phyloP scores from a whole-genome alignment of 2,888 invertebrate genomes.

The Serripes groenlandicus region DNA sequence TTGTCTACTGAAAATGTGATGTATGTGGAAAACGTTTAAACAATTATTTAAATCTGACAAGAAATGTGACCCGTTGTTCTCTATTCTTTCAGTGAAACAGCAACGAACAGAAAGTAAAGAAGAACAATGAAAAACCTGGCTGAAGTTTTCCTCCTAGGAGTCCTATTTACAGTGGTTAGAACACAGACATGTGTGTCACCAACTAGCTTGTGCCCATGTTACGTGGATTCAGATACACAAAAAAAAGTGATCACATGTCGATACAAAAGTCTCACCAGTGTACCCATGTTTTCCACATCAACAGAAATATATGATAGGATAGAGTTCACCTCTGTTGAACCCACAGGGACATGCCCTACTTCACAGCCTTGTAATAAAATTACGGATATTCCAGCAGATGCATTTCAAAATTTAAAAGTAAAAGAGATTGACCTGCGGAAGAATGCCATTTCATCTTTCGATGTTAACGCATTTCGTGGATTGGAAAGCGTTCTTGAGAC shows the following conservation, averaged over 20 bases:
- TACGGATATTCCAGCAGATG: conserved; percentile 81
- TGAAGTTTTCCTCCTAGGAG: background rate
- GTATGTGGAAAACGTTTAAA: too few species aligned
- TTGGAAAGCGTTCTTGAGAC: conserved; percentile 93
- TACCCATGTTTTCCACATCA: conserved; percentile 53
- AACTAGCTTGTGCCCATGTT: conserved; percentile 42
- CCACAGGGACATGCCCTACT: conserved; percentile 24
- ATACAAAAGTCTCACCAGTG: conserved; percentile 37
- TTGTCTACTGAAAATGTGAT: too few species aligned
- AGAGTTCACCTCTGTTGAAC: conserved; percentile 53
- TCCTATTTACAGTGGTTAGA: background rate
- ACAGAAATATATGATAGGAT: conserved; percentile 66
- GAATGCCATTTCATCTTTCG: conserved; percentile 93
- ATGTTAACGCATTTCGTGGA: conserved; percentile 94
- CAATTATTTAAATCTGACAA: too few species aligned
- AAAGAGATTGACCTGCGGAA: conserved; percentile 94
- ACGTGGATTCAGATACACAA: background rate
- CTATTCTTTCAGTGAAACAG: background rate
- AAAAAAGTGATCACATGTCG: conserved; percentile 70
- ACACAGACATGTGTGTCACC: conserved; percentile 40
- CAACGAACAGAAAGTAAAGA: background rate
- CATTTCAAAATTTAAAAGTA: conserved; percentile 94
- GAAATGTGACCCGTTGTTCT: background rate
- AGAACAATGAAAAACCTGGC: background rate
- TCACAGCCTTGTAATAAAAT: conserved; percentile 68